Evolutionary conservation across 1,140 invertebrate species (phyloP).

Genomic region (Drosophila melanica): DNA sequence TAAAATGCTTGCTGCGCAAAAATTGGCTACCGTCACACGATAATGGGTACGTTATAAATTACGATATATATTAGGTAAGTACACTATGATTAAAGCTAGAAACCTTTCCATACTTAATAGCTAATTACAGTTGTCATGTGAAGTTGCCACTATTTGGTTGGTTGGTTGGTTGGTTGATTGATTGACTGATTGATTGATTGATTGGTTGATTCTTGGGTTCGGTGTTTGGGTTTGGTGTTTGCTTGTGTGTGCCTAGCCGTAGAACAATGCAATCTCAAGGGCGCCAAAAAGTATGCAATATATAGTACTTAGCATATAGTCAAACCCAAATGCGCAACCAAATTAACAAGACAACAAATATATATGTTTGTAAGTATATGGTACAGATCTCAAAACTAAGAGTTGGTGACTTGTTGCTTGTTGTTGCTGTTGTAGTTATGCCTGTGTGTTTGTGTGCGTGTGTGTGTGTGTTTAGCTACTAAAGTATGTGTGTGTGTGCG

Average conservation of each 20-base stretch:
- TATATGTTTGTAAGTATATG: conserved; percentile 51
- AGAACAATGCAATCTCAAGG: conserved; percentile 76
- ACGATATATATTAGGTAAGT: conserved; percentile 38
- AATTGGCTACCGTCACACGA: conserved; percentile 63
- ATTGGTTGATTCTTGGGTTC: conserved; percentile 8
- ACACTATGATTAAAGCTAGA: conserved; percentile 68
- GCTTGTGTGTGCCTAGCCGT: conserved; percentile 63
- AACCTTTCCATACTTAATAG: conserved; percentile 69
- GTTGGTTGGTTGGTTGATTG: conserved; percentile 30
- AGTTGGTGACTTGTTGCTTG: conserved; percentile 42
- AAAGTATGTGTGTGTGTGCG: not conserved
- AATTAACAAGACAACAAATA: conserved; percentile 79
- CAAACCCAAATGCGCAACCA: conserved; percentile 79
- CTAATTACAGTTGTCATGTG: conserved; percentile 69
- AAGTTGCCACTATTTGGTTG: conserved; percentile 57
- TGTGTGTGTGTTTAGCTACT: not conserved
- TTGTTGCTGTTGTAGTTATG: conserved; percentile 42
- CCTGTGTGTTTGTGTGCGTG: conserved; percentile 11
- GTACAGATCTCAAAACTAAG: conserved; percentile 72
- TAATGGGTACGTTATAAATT: conserved; percentile 31
- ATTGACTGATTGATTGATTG: conserved; percentile 32
- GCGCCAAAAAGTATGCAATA: conserved; percentile 75
- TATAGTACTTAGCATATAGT: conserved; percentile 68
- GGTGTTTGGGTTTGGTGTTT: conserved; percentile 15
- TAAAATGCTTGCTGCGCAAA: conserved; percentile 66